These are phyloP conservation scores for Ceryle rudis DNA, from an alignment of 2,797 vertebrate species.

Conservation along the genomic window DNA sequence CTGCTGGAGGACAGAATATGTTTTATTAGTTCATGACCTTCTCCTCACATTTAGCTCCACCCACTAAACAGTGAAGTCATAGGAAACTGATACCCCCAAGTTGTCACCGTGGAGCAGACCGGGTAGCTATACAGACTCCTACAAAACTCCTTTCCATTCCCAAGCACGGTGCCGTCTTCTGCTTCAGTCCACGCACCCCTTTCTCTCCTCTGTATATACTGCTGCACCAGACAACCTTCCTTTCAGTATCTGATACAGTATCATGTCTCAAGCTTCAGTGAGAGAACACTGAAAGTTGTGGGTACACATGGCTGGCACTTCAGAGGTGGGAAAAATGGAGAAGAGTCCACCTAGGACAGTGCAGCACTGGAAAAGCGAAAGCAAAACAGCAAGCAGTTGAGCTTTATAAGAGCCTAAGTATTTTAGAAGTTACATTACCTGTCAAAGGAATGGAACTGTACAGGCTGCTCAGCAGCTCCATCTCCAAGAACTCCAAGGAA, in stretches of 20 bases:
- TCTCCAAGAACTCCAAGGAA: conserved; percentile 88
- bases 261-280: neutral
- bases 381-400: neutral
- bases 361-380: neutral
- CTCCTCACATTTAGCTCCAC: neutral
- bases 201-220: neutral
- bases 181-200: neutral
- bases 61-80: neutral
- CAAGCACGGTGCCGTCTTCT: neutral
- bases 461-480: conserved; percentile 79
- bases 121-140: neutral
- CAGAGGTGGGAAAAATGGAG: neutral
- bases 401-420: neutral
- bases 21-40: neutral
- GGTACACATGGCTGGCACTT: neutral
- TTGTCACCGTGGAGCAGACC: neutral
- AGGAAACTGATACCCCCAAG: neutral
- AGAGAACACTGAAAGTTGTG: neutral
- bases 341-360: fast-evolving
- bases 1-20: neutral
- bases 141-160: neutral
- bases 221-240: neutral
- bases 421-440: conserved; percentile 79
- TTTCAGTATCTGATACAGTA: neutral
- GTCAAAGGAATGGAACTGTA: conserved; percentile 94